Evolutionary conservation across 2,797 vertebrate genomes (phyloP).

Genomic region (Podargus strigoides): DNA sequence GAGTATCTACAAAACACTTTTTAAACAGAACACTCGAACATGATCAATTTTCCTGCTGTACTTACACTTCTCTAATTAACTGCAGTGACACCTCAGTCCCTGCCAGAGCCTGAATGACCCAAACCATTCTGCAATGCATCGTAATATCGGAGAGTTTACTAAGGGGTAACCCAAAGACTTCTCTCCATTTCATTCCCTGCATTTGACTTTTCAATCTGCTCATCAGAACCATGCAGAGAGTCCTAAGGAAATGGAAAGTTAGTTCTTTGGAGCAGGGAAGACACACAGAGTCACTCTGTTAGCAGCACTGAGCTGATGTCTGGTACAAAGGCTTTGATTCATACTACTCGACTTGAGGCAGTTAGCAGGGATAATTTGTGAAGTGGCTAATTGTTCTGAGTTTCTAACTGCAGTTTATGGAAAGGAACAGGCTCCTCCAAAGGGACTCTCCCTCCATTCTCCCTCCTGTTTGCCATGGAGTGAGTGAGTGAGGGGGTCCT

Average conservation of each 20-base stretch:
- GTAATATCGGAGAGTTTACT: not conserved
- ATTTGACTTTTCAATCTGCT: not conserved
- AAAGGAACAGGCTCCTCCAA: not conserved
- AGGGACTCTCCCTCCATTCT: rapidly evolving
- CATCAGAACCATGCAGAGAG: not conserved
- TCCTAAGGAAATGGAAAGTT: not conserved
- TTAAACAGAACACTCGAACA: not conserved
- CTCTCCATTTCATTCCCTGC: no score
- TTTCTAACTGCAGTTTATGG: not conserved
- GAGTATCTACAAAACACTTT: not conserved
- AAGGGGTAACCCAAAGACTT: not conserved
- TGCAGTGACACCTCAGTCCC: rapidly evolving
- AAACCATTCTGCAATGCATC: not conserved
- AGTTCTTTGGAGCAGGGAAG: not conserved
- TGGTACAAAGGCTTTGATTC: no score
- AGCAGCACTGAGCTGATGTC: not conserved
- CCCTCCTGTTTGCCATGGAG: rapidly evolving
- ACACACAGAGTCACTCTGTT: not conserved
- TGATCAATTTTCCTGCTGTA: not conserved
- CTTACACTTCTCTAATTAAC: not conserved
- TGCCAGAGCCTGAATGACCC: not conserved
- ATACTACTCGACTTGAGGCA: rapidly evolving
- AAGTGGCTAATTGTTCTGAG: not conserved
- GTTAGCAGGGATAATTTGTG: not conserved
- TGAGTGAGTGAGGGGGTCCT: rapidly evolving